phyloP scores from a whole-genome alignment of 1,140 invertebrate species.

The Popillia japonica region DNA sequence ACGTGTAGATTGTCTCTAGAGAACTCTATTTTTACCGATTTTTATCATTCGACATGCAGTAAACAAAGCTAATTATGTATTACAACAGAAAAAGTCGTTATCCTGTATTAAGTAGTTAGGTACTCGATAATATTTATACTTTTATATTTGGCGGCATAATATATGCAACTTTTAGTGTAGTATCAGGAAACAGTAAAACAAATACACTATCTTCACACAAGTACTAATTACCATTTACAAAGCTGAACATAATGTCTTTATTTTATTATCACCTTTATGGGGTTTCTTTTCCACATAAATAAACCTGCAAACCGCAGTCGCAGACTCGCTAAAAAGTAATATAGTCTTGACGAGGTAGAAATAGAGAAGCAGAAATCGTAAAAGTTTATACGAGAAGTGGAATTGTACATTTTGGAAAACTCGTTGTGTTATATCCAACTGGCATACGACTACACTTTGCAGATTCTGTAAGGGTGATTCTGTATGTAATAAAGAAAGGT shows the following conservation, averaged over 20 bases:
- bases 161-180: background rate
- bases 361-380: conserved; percentile 8
- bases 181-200: background rate
- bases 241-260: background rate
- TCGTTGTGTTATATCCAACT: conserved; percentile 7
- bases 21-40: too few relatives aligned
- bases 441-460: conserved; percentile 21
- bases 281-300: background rate
- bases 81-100: too few relatives aligned
- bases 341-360: conserved; percentile 13
- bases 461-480: conserved; percentile 26
- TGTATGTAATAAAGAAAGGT: conserved; percentile 6
- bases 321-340: background rate
- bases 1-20: too few relatives aligned
- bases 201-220: background rate
- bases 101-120: too few relatives aligned
- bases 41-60: too few relatives aligned
- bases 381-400: conserved; percentile 39
- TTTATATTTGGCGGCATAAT: too few relatives aligned
- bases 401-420: conserved; percentile 33
- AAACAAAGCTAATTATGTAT: too few relatives aligned
- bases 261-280: background rate
- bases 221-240: background rate
- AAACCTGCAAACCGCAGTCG: background rate
- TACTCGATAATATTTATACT: too few relatives aligned